phyloP scores from a whole-genome alignment of 2,888 invertebrate genomes.

The Caenorhabditis afra region DNA sequence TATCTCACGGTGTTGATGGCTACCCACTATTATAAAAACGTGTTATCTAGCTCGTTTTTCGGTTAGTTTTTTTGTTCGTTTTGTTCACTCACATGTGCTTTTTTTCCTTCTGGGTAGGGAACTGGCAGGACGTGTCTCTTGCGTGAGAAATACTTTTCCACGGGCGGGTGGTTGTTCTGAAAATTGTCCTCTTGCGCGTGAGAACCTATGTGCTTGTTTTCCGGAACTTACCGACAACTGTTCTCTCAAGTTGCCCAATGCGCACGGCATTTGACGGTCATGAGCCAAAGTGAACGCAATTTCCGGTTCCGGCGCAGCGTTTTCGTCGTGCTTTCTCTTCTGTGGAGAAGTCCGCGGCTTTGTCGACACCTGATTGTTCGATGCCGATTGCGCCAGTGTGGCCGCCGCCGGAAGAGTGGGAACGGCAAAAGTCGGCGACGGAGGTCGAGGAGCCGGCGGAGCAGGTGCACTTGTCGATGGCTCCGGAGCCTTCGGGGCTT shows the following conservation, averaged over 20 bases:
- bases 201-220: not conserved
- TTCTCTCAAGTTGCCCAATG: slow-evolving; percentile 11
- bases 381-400: slow-evolving; percentile 26
- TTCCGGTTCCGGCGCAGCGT: slow-evolving; percentile 25
- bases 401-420: slow-evolving; percentile 48
- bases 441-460: not conserved
- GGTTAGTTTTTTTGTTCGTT: slow-evolving; percentile 1
- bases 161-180: slow-evolving; percentile 27
- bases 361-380: slow-evolving; percentile 31
- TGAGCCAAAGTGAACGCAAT: slow-evolving; percentile 32
- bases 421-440: slow-evolving; percentile 51
- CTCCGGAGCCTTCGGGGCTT: slow-evolving; percentile 6
- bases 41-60: not conserved
- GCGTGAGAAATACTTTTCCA: slow-evolving; percentile 36
- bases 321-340: slow-evolving; percentile 27
- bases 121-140: slow-evolving; percentile 26
- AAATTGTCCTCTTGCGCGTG: not conserved
- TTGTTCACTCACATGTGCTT: slow-evolving; percentile 25
- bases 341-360: slow-evolving; percentile 38
- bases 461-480: not conserved
- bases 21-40: not conserved
- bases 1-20: not conserved
- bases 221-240: slow-evolving; percentile 13
- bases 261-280: slow-evolving; percentile 32
- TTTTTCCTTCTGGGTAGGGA: slow-evolving; percentile 43